These are phyloP conservation scores for Eulemur rufifrons DNA, from an alignment of 2,113 vertebrate genomes.

Conservation along the genomic window DNA sequence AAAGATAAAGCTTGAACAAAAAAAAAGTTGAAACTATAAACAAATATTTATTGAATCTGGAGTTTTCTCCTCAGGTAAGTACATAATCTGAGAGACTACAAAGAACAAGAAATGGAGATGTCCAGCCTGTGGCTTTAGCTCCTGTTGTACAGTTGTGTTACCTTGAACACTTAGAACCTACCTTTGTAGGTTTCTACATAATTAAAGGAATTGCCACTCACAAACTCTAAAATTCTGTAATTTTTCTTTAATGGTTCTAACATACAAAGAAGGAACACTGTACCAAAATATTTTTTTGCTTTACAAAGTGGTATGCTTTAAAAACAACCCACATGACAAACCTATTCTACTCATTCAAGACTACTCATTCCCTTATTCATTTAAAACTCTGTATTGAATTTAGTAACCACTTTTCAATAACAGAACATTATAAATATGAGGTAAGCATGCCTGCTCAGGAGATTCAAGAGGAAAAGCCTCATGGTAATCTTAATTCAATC, in stretches of 20 bases:
- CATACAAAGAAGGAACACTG: background rate
- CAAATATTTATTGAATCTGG: slow-evolving; percentile 7
- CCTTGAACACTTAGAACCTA: background rate
- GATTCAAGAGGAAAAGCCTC: background rate
- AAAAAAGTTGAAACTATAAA: background rate
- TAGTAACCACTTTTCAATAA: background rate
- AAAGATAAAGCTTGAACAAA: background rate
- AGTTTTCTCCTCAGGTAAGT: background rate
- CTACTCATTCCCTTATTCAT: background rate
- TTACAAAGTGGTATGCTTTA: slow-evolving; percentile 20
- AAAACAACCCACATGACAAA: background rate
- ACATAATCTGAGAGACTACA: background rate
- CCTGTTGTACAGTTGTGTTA: background rate
- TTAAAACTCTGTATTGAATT: background rate
- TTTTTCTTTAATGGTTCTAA: background rate
- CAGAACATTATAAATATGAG: background rate
- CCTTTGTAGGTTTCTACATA: background rate
- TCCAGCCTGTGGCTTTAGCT: background rate
- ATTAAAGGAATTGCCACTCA: background rate
- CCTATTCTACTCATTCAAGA: background rate
- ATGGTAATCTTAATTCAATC: background rate
- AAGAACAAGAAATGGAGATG: background rate
- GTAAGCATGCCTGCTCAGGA: background rate
- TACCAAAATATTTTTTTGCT: background rate
- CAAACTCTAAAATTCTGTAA: background rate